Evolutionary conservation across 2,797 vertebrate species (phyloP).

Genomic region (Thunnus albacares): DNA sequence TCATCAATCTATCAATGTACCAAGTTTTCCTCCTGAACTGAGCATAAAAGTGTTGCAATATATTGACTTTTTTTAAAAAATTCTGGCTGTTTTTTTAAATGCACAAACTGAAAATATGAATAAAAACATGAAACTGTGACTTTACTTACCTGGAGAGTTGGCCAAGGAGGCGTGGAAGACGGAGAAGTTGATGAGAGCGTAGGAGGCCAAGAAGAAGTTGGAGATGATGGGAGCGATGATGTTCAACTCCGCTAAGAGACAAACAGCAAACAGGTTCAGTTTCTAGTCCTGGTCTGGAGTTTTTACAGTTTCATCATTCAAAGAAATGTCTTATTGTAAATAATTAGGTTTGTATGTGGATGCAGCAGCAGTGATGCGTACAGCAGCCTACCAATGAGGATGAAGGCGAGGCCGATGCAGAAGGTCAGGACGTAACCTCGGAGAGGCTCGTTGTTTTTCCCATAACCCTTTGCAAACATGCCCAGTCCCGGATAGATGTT

Average conservation of each 20-base stretch:
- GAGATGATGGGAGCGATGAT: slow-evolving; percentile 98
- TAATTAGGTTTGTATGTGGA: background rate
- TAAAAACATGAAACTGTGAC: background rate
- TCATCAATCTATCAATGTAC: too few relatives aligned
- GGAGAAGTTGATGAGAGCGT: slow-evolving; percentile 98
- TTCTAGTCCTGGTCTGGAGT: background rate
- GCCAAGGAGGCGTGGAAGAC: slow-evolving; percentile 97
- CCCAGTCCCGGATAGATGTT: slow-evolving; percentile 96
- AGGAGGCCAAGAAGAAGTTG: slow-evolving; percentile 98
- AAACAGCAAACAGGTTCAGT: slow-evolving; percentile 33
- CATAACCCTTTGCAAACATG: slow-evolving; percentile 96
- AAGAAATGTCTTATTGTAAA: background rate
- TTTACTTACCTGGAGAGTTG: slow-evolving; percentile 93
- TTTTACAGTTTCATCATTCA: background rate
- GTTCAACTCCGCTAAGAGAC: slow-evolving; percentile 91
- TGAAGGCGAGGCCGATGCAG: slow-evolving; percentile 96
- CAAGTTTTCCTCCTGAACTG: too few relatives aligned
- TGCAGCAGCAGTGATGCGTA: background rate
- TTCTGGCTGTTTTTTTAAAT: too few relatives aligned
- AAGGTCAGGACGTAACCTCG: slow-evolving; percentile 96
- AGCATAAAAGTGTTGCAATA: too few relatives aligned
- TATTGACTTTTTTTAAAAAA: too few relatives aligned
- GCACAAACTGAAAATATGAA: too few relatives aligned
- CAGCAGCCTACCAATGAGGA: slow-evolving; percentile 91
- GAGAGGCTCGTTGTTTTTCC: slow-evolving; percentile 97